Base-by-base conservation (phyloP, 2,797 vertebrate species). In the Spinibarbus caldwelli region DNA sequence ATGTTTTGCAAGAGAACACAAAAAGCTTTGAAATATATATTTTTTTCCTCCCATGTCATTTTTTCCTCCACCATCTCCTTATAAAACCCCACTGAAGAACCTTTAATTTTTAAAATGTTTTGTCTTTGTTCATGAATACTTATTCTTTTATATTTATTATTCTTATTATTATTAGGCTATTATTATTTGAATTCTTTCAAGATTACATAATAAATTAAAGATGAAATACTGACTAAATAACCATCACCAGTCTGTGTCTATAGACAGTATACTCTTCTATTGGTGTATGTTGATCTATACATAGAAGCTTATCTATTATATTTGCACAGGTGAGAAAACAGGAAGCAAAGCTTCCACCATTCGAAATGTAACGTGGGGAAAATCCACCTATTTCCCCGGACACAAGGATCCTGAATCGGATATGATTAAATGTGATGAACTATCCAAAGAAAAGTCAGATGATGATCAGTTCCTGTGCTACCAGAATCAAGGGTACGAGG, bases 291-390 rank as follows among this genome's bases (percentile, higher is more conserved):
- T 52, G 2, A 54, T 54, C 6, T 36, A 14, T 77, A n/a, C n/a
- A 77, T 75, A 36, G 4, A 66, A 66, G 19, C 4, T 7, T 19
- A 15, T 43, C 2, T 84, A 12, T 31, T 36, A 9, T 59, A 62
- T 57, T 34, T 34, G 34, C 38, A 45, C 75, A 85, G 83, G 23
- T 67, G 76, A 62, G 52, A 85, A 79, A 85, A 26, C 83, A 0
- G 5, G 0, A n/a, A 78, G 49, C 75, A 78, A 71, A 26, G 34
- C 76, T n/a, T 78, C 83, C 83, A 85, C 83, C 6, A 4, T 85
- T 54, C 83, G 83, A 34, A 85, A 80, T 34, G 91, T 95, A 47
- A 95, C 94, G 0, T 95, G 93, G 93, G 93, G 92, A 1, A 92
- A 86, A 2, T 86, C 93, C 67, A 89, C 88, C 0, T 90, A 85